These are phyloP conservation scores for Rattus norvegicus DNA, from an alignment of 2,113 vertebrate species.

Conservation along the genomic window DNA sequence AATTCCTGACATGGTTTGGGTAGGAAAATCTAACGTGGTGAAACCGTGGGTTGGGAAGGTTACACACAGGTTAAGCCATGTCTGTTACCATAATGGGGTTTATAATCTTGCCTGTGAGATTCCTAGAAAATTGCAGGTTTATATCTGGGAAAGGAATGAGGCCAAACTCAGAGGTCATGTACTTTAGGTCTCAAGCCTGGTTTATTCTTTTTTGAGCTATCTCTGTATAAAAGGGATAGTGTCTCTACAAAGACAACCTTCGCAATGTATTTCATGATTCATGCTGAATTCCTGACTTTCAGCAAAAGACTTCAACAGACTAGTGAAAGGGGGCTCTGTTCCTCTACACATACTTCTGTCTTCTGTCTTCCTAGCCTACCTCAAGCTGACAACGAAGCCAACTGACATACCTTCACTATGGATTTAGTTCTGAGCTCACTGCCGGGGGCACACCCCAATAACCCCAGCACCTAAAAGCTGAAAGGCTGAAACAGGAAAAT, in stretches of 20 bases:
- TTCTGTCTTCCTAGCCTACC: too few relatives aligned
- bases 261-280: background rate
- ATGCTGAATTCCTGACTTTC: background rate
- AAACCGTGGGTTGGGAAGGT: background rate
- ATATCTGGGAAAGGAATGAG: background rate
- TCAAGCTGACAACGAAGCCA: background rate
- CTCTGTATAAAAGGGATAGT: background rate
- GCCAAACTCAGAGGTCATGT: background rate
- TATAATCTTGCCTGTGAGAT: background rate
- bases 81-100: background rate
- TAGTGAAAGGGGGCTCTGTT: too few relatives aligned
- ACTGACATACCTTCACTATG: background rate
- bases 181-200: background rate
- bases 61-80: background rate
- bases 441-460: background rate
- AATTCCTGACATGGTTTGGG: background rate
- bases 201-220: background rate
- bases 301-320: too few relatives aligned
- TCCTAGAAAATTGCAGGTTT: background rate
- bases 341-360: too few relatives aligned
- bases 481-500: background rate
- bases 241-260: background rate
- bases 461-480: too few relatives aligned
- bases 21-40: background rate
- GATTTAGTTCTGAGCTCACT: background rate